Evolutionary conservation across 2,888 invertebrate species (phyloP).

Genomic region (Drosophila limbata): DNA sequence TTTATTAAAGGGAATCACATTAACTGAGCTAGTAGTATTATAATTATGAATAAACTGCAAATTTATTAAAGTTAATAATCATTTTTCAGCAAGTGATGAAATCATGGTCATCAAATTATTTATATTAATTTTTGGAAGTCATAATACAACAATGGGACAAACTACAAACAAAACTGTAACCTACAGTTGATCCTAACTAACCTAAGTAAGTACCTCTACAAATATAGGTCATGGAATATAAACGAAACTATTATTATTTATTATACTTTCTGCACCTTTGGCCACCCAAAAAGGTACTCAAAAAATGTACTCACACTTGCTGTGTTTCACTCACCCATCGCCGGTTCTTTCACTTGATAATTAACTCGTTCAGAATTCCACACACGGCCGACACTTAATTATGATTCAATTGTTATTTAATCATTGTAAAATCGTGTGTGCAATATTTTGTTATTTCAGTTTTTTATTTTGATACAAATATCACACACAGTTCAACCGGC

Average conservation of each 20-base stretch:
- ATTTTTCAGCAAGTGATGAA: background rate
- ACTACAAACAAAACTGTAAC: conserved; percentile 4
- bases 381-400: conserved; percentile 58
- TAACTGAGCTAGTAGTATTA: background rate
- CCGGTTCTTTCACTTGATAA: conserved; percentile 38
- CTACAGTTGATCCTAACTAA: conserved; percentile 4
- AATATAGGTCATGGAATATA: conserved; percentile 41
- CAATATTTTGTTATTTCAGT: conserved; percentile 13
- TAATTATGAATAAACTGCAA: background rate
- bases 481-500: background rate
- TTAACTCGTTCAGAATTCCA: conserved; percentile 45
- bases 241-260: conserved; percentile 30
- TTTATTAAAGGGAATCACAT: background rate
- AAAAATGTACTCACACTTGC: conserved; percentile 16
- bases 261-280: conserved; percentile 38
- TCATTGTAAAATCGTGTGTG: conserved; percentile 43
- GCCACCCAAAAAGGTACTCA: conserved; percentile 41
- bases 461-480: background rate
- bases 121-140: background rate
- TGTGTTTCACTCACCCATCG: conserved; percentile 55
- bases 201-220: conserved; percentile 1
- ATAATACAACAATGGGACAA: too few relatives aligned
- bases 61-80: background rate
- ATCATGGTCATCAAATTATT: background rate
- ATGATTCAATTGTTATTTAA: conserved; percentile 43